phyloP scores from a whole-genome alignment of 2,113 vertebrate species.

The Etheostoma cragini region DNA sequence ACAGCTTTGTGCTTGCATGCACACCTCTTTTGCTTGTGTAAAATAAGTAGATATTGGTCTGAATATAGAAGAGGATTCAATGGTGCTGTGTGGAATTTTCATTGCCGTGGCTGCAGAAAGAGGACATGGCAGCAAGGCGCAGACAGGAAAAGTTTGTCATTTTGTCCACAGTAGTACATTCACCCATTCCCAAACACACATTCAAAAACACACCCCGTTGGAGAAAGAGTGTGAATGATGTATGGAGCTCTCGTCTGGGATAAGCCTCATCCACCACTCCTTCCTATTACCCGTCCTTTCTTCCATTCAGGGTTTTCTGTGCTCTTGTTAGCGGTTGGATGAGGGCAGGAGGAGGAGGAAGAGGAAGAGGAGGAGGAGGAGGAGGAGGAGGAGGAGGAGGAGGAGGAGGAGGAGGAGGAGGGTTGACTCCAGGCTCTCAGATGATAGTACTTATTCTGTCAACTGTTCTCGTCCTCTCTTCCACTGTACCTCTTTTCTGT shows the following conservation, averaged over 20 bases:
- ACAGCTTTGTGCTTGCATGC: constrained; percentile 43
- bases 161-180: constrained; percentile 26
- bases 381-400: constrained; percentile 26
- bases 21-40: constrained; percentile 52
- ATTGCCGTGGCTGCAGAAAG: constrained; percentile 56
- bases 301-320: constrained; percentile 13
- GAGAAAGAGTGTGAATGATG: constrained; percentile 64
- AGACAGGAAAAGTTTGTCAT: constrained; percentile 49
- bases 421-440: constrained; percentile 32
- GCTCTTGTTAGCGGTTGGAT: constrained; percentile 70
- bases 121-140: constrained; percentile 11
- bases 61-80: constrained; percentile 69
- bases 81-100: constrained; percentile 65
- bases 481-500: constrained; percentile 44
- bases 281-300: constrained; percentile 42
- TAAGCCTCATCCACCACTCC: constrained; percentile 52
- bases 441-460: constrained; percentile 60
- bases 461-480: constrained; percentile 44
- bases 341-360: constrained; percentile 36
- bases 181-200: constrained; percentile 15
- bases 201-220: constrained; percentile 24
- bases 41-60: constrained; percentile 70
- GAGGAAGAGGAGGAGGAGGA: constrained; percentile 30
- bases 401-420: constrained; percentile 18
- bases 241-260: constrained; percentile 61